Percentiles rank a stretch among this genome's conserved stretches.
Evolutionary conservation across 2,888 invertebrate genomes (phyloP).

Genomic region (Drosophila melanocephala): DNA sequence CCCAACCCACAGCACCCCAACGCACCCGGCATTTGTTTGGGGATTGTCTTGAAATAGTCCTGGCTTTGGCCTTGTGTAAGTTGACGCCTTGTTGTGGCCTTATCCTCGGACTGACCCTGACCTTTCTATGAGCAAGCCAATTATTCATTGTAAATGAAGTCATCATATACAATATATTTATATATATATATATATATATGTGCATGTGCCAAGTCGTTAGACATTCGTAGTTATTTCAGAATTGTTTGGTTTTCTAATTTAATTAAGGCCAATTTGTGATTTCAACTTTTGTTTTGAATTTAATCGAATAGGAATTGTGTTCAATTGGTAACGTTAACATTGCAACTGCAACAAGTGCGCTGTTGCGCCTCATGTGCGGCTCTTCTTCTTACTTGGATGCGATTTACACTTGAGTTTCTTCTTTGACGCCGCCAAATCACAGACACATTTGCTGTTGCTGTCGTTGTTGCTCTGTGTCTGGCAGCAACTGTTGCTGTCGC

Average conservation of each 20-base stretch:
- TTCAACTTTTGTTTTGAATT: background rate
- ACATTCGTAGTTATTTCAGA: background rate
- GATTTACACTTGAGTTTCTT: conserved; percentile 18
- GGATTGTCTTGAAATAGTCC: background rate
- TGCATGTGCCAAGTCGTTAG: background rate
- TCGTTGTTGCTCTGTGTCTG: background rate
- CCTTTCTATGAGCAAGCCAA: conserved; percentile 13
- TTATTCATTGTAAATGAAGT: conserved; percentile 42
- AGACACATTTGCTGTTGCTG: background rate
- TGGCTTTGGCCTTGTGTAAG: background rate
- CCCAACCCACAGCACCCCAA: background rate
- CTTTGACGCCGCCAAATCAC: background rate
- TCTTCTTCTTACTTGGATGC: conserved; percentile 35
- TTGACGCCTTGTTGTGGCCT: conserved; percentile 25
- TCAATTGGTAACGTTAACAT: background rate
- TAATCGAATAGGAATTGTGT: background rate
- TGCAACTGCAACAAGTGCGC: background rate
- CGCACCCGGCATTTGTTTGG: background rate
- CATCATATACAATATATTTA: conserved; percentile 15
- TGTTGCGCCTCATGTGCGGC: conserved; percentile 12
- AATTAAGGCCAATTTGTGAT: background rate
- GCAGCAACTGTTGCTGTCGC: background rate
- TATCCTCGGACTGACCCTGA: conserved; percentile 38
- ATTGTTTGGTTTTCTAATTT: background rate
- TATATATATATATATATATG: background rate